Conservation (phyloP, 2,797 vertebrate genomes). For the Leptoclinus maculatus region DNA sequence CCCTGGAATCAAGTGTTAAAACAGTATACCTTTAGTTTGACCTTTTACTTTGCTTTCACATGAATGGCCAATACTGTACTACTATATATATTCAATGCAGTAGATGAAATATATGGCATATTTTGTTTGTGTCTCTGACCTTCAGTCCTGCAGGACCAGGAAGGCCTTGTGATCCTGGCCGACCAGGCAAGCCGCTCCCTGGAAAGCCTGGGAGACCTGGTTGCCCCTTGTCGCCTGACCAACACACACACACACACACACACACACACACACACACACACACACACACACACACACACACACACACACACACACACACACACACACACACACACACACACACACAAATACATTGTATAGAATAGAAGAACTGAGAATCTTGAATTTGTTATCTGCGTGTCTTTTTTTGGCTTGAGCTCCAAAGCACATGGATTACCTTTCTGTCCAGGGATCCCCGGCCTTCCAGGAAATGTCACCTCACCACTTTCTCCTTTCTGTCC, state of each 20-base stretch:
- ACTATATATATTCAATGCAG: neutral
- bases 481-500: slow-evolving; percentile 73
- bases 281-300: slow-evolving; percentile 11
- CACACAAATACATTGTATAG: neutral
- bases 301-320: slow-evolving; percentile 16
- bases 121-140: slow-evolving; percentile 55
- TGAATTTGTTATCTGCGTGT: neutral
- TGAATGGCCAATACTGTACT: neutral
- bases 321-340: slow-evolving; percentile 5
- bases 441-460: slow-evolving; percentile 49
- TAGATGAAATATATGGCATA: neutral
- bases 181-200: slow-evolving; percentile 57
- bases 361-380: neutral
- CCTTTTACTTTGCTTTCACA: neutral
- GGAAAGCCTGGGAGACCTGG: slow-evolving; percentile 55
- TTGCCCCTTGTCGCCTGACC: slow-evolving; percentile 72
- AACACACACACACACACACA: slow-evolving; percentile 28
- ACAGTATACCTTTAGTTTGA: neutral
- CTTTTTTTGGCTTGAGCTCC: neutral
- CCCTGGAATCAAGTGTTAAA: neutral
- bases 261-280: slow-evolving; percentile 7
- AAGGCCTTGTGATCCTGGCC: slow-evolving; percentile 61
- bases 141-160: slow-evolving; percentile 67
- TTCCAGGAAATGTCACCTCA: slow-evolving; percentile 11
- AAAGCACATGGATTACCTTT: slow-evolving; percentile 65